A percentile compares a stretch with the other conserved stretches of the same genome.
These are phyloP conservation scores for Noctua fimbriata DNA, from an alignment of 2,888 invertebrate species.

Conservation along the genomic window DNA sequence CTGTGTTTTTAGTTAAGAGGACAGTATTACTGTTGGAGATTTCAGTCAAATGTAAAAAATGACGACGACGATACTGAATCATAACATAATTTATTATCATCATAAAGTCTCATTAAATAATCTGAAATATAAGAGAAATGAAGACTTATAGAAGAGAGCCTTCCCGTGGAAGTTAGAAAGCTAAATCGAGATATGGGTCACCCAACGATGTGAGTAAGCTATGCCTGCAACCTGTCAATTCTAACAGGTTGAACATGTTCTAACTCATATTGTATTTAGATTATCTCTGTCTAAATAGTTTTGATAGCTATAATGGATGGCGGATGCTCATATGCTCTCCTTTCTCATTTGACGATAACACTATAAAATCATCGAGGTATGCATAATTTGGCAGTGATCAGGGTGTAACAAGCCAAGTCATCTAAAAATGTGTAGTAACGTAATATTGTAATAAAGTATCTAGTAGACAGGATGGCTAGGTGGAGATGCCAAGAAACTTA, in stretches of 20 bases:
- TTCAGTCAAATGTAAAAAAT: background rate
- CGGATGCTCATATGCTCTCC: background rate
- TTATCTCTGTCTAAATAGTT: constrained; percentile 21
- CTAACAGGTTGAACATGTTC: constrained; percentile 39
- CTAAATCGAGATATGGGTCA: constrained; percentile 52
- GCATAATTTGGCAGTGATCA: background rate
- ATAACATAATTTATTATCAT: background rate
- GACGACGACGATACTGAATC: background rate
- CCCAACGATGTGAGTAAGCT: constrained; percentile 9
- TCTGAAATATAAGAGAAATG: background rate
- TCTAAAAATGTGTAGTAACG: background rate
- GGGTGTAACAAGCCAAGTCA: constrained; percentile 1
- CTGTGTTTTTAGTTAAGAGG: background rate
- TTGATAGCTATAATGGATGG: background rate
- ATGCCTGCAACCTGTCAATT: constrained; percentile 40
- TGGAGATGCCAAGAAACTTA: constrained; percentile 28
- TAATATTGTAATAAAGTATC: background rate
- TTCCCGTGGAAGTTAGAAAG: background rate
- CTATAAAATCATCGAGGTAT: constrained; percentile 11
- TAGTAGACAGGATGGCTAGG: background rate
- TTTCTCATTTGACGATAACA: constrained; percentile 17
- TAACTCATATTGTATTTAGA: constrained; percentile 33
- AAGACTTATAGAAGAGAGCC: background rate
- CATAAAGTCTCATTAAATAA: too few species aligned
- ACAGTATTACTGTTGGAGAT: too few species aligned